Conservation (phyloP, 2,113 vertebrate genomes). For the Thomomys bottae region DNA sequence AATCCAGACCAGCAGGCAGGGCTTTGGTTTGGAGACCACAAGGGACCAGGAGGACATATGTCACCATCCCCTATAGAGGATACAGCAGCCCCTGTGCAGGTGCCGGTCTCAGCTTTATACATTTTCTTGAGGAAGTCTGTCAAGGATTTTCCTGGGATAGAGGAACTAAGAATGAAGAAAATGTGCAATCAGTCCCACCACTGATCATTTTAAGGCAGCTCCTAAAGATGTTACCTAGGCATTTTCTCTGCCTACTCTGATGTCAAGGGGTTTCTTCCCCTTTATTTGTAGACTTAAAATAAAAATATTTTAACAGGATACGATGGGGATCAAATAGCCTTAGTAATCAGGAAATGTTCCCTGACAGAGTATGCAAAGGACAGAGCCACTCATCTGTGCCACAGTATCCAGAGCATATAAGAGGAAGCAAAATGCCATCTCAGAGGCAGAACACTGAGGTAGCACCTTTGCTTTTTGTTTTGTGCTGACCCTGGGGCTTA, state of each 20-base stretch:
- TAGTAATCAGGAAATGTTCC: background rate
- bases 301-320: background rate
- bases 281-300: background rate
- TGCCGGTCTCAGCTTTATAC: background rate
- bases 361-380: background rate
- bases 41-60: background rate
- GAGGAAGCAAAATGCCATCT: background rate
- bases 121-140: background rate
- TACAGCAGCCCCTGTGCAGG: background rate
- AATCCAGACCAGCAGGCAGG: rapidly evolving
- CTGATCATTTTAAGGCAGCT: background rate
- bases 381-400: background rate
- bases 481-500: no score
- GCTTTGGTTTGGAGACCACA: background rate
- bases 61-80: background rate
- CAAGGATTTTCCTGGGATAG: background rate
- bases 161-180: background rate
- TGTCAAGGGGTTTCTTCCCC: background rate
- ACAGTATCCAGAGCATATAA: background rate
- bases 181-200: background rate
- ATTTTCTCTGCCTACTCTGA: background rate
- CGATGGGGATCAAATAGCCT: background rate
- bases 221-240: background rate
- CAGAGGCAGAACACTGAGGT: rapidly evolving
- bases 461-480: background rate